These are phyloP conservation scores for Brachymystax lenok DNA, from an alignment of 2,797 vertebrate genomes.

Conservation along the genomic window DNA sequence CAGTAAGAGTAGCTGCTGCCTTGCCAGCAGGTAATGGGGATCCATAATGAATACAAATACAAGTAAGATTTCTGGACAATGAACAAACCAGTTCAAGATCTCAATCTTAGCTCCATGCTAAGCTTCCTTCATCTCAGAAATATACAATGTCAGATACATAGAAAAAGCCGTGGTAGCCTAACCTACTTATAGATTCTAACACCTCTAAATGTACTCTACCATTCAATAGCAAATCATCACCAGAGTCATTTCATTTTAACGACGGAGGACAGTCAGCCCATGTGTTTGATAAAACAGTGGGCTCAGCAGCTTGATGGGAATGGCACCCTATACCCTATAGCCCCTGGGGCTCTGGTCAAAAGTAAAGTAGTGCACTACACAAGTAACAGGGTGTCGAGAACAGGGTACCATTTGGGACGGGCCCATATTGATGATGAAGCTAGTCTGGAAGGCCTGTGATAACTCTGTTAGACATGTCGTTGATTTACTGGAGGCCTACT, in stretches of 20 bases:
- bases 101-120: not conserved
- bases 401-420: not conserved
- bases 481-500: constrained; percentile 2
- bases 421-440: not conserved
- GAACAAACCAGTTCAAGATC: not conserved
- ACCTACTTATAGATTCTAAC: not conserved
- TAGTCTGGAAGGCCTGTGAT: not conserved
- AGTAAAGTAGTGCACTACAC: too few species aligned
- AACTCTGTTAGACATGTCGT: not conserved
- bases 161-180: not conserved
- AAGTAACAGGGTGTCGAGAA: not conserved
- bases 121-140: not conserved
- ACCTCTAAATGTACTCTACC: not conserved
- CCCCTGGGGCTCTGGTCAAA: too few species aligned
- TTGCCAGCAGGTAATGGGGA: too few species aligned
- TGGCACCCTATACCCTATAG: not conserved
- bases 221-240: not conserved
- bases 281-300: not conserved
- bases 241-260: not conserved
- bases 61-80: not conserved
- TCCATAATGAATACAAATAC: too few species aligned
- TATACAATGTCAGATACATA: not conserved
- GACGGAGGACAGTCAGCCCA: not conserved
- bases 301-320: not conserved
- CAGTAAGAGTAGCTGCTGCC: too few species aligned